Conservation (phyloP, 2,113 vertebrate genomes). For the Oncorhynchus keta region DNA sequence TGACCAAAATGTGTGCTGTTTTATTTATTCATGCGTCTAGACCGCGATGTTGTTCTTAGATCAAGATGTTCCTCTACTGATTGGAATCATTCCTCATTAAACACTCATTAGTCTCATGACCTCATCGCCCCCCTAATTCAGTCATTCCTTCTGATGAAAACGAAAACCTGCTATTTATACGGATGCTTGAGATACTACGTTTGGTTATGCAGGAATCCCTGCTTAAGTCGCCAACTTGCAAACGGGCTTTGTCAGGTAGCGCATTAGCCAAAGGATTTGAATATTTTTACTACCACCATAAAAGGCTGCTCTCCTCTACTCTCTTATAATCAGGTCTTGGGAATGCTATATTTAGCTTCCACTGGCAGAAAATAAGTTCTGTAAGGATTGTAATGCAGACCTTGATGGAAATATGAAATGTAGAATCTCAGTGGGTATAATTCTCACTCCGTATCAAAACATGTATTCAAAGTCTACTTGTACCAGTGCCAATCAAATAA, state of each 20-base stretch:
- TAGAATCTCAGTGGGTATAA: constrained; percentile 29
- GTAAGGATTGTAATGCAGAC: constrained; percentile 60
- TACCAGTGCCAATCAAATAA: neutral
- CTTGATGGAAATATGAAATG: constrained; percentile 57
- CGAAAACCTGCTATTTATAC: constrained; percentile 16
- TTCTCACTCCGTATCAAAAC: constrained; percentile 13
- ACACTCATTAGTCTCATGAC: neutral
- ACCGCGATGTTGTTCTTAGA: neutral
- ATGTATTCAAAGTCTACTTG: constrained; percentile 12
- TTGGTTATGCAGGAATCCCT: neutral
- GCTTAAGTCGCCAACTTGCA: constrained; percentile 15
- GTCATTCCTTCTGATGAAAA: constrained; percentile 8
- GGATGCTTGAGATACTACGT: neutral
- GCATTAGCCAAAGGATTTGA: constrained; percentile 30
- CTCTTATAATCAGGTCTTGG: constrained; percentile 68
- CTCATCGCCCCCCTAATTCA: neutral
- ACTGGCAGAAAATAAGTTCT: constrained; percentile 57
- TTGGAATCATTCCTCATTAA: neutral
- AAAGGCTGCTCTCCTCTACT: constrained; percentile 47
- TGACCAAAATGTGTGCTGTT: neutral
- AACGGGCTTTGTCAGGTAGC: constrained; percentile 37
- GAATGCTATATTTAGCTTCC: constrained; percentile 70
- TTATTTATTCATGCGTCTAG: neutral
- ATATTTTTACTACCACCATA: constrained; percentile 44
- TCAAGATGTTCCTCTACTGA: neutral